Conservation (phyloP, 1,140 invertebrate genomes). For the Teleogryllus occipitalis region DNA sequence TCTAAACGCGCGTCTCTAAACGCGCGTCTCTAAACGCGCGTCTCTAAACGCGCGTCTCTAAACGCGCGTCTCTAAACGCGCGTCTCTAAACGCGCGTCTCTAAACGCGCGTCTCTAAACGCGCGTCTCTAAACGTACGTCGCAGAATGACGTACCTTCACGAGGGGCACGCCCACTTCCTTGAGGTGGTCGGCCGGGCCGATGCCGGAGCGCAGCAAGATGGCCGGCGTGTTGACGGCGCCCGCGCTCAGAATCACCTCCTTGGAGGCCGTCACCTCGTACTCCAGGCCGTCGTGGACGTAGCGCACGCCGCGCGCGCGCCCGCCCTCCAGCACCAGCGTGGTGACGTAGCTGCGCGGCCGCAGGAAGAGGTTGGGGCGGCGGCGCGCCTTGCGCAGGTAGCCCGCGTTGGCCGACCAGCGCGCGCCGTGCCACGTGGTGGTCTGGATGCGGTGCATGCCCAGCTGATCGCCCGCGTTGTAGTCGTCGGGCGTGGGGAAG, state of each 20-base stretch:
- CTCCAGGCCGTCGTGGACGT: conserved; percentile 42
- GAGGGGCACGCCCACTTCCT: conserved; percentile 48
- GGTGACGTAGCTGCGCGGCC: conserved; percentile 53
- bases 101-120: too few relatives aligned
- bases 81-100: too few relatives aligned
- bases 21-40: too few relatives aligned
- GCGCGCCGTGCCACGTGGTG: conserved; percentile 57
- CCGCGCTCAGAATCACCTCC: conserved; percentile 65
- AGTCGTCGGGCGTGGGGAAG: conserved; percentile 42
- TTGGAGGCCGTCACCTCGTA: conserved; percentile 50
- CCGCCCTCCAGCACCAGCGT: conserved; percentile 61
- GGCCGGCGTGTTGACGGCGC: conserved; percentile 48
- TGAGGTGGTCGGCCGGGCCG: conserved; percentile 60
- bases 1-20: too few relatives aligned
- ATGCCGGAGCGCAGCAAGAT: conserved; percentile 50
- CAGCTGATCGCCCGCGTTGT: conserved; percentile 61
- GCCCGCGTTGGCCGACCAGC: conserved; percentile 53
- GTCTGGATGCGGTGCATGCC: conserved; percentile 47
- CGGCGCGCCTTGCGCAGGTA: conserved; percentile 57
- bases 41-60: too few relatives aligned
- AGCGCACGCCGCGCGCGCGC: conserved; percentile 56
- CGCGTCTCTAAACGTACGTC: too few relatives aligned
- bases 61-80: too few relatives aligned
- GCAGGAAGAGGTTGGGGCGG: conserved; percentile 54
- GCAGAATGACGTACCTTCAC: conserved; percentile 36